These are phyloP conservation scores for Caiman crocodilus DNA, from an alignment of 2,797 vertebrate genomes.

Conservation along the genomic window DNA sequence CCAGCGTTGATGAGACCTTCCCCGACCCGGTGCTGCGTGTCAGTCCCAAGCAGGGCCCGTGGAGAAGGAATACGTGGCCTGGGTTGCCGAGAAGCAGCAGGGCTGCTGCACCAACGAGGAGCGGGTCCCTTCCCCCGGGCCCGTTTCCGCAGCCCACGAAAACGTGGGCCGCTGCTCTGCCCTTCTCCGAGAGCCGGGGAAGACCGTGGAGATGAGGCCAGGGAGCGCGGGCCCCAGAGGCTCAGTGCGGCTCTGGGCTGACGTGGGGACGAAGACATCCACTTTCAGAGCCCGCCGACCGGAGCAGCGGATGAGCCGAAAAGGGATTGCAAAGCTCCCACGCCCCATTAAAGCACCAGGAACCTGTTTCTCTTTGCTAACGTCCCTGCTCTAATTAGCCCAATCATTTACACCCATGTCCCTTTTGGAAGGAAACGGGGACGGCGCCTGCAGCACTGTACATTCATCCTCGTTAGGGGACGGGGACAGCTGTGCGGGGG, in stretches of 20 bases:
- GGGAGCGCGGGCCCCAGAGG: no score
- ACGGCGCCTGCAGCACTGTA: not conserved
- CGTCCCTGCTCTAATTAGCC: not conserved
- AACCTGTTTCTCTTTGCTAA: not conserved
- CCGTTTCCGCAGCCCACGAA: fast-evolving
- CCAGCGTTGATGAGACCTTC: fast-evolving
- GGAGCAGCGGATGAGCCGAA: not conserved
- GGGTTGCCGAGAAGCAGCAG: not conserved
- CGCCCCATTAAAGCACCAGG: not conserved
- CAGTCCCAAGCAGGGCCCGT: no score
- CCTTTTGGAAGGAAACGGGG: not conserved
- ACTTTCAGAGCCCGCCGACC: not conserved
- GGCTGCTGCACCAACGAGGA: not conserved
- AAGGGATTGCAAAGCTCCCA: not conserved
- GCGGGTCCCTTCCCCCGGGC: not conserved
- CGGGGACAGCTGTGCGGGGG: not conserved
- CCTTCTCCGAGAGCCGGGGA: fast-evolving
- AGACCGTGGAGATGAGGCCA: no score
- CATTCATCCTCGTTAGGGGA: not conserved
- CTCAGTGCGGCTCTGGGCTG: not conserved
- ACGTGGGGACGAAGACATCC: not conserved
- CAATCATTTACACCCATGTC: not conserved
- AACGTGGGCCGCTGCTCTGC: not conserved
- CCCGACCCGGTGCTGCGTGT: no score
- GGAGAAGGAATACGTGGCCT: fast-evolving